phyloP scores from a whole-genome alignment of 1,140 invertebrate genomes.

The Myzus persicae region DNA sequence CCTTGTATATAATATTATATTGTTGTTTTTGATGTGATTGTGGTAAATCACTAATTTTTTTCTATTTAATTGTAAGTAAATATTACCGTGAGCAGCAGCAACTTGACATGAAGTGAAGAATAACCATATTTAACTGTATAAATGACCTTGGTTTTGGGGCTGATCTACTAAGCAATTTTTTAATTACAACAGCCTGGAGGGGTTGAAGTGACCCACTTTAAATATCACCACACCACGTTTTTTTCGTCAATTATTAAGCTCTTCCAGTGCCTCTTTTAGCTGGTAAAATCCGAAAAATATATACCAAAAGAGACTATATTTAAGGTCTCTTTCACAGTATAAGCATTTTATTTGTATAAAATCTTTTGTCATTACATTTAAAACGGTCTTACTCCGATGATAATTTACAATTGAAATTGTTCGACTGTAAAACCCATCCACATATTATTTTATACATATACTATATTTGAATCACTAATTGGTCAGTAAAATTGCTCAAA shows the following conservation, averaged over 20 bases:
- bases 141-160: conserved; percentile 3
- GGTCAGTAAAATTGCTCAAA: background rate
- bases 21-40: background rate
- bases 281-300: background rate
- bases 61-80: background rate
- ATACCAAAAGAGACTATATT: background rate
- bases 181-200: background rate
- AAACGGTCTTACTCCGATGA: background rate
- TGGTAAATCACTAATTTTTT: background rate
- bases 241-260: background rate
- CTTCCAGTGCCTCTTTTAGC: background rate
- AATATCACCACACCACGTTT: background rate
- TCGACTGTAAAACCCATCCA: background rate
- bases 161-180: background rate
- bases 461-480: background rate
- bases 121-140: conserved; percentile 22
- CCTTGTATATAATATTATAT: background rate
- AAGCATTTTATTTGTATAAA: background rate
- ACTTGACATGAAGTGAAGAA: background rate
- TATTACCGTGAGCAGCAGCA: background rate
- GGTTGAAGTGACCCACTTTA: background rate
- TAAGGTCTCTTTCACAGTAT: background rate
- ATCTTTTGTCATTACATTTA: background rate
- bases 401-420: background rate
- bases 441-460: background rate